phyloP scores from a whole-genome alignment of 1,140 invertebrate species.

The Lithobius niger region DNA sequence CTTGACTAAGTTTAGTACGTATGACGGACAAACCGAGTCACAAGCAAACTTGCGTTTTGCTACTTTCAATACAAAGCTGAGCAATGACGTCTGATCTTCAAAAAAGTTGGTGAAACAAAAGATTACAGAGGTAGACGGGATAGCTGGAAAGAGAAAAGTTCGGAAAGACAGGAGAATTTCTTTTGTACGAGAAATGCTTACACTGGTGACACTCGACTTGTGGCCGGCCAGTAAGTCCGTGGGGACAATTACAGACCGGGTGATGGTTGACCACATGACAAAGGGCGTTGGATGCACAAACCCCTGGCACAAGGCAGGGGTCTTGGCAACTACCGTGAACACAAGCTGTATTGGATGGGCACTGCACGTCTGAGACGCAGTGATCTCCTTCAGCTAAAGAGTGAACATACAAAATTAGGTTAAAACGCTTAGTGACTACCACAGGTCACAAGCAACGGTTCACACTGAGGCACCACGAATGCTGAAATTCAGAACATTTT shows the following conservation, averaged over 20 bases:
- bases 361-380: conserved; percentile 22
- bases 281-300: conserved; percentile 51
- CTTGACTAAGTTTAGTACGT: too few species aligned
- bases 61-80: too few species aligned
- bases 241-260: conserved; percentile 62
- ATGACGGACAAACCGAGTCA: too few species aligned
- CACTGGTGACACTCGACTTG: neutral
- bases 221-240: conserved; percentile 69
- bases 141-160: neutral
- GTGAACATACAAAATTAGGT: too few species aligned
- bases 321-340: conserved; percentile 59
- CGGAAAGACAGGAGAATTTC: neutral
- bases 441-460: too few species aligned
- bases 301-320: conserved; percentile 43
- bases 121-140: neutral
- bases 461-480: too few species aligned
- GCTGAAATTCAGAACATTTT: too few species aligned
- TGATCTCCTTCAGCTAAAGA: too few species aligned
- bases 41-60: too few species aligned
- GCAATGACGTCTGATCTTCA: too few species aligned
- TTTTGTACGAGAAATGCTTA: conserved; percentile 1
- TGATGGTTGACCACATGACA: conserved; percentile 69
- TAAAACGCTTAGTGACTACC: too few species aligned
- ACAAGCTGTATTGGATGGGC: conserved; percentile 28
- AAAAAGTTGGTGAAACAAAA: too few species aligned